Base-by-base conservation (phyloP, 2,888 invertebrate genomes). In the Epinotia brunnichana region DNA sequence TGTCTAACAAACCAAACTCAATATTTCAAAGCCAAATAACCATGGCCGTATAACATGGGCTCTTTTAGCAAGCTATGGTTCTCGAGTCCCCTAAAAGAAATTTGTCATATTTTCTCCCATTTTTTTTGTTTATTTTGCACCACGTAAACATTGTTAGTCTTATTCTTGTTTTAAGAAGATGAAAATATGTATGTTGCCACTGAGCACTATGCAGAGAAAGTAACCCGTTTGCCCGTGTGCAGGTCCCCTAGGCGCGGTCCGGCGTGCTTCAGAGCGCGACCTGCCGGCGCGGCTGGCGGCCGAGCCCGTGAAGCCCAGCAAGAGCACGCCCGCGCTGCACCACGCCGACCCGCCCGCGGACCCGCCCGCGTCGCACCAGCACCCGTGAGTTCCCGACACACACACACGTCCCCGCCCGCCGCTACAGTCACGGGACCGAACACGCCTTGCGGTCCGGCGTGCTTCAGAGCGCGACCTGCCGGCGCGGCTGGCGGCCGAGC, bases 281-380 rank as follows among this genome's bases (percentile, higher is more conserved):
- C 64, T 11, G 64, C 51, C 64, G 56, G 51, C 70, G 70, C 64
- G 63, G 63, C 63, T 63, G 85, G 95, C 95, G 83, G 90, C 94
- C 82, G 94, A 94, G 76, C 64, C 64, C 54, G 64, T 80, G 57
- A 90, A 93, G 89, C 90, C 89, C 82, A 97, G 94, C 92, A 95
- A 97, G 91, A 97, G 97, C 80, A 97, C 97, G 81, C 97, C 97
- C 77, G 96, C 96, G 77, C 93, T 97, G 81, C 96, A 96, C 90
- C 77, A 77, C 64, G 63, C 63, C 51, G 64, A 64, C 19, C 39
- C 64, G 64, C 64, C 53, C 39, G 24, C 48, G 10, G 62, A 61
- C 51, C 7, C 35, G 15, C 10, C 10, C 19, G 35, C 17, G 35
- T 54, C 62, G 3, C 48, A 48, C n/a, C 64, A 39, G 2, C 13